Evolutionary conservation across 2,797 vertebrate species (phyloP), one percentile per base, ranked within the genome.

Genomic region (Pelobates cultripes): DNA sequence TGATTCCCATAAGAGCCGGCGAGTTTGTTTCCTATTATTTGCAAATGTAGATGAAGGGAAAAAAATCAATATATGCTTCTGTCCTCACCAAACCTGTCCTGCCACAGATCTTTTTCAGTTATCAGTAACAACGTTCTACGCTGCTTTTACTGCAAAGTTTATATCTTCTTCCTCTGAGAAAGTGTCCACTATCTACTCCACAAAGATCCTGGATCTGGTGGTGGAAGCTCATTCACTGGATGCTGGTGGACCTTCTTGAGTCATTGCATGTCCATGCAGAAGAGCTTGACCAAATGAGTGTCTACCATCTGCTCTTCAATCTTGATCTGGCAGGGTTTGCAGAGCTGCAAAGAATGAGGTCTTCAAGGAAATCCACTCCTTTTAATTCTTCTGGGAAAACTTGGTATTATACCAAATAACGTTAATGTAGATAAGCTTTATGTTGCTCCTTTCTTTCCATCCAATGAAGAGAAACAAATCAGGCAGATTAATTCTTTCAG

Each of bases 1-100:
- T 98, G 88, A 98, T 96, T 95, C 98, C 98, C 98, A 99, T 99
- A 95, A 91, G 96, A 94, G 94, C 94, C 91, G 78, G 88, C 85
- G 8, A 69, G 61, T 55, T 68, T 64, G 61, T 81, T 93, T 78
- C 73, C 45, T 69, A 43, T 74, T 83, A 78, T 86, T 83, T 85
- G 71, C 86, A 86, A 86, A 85, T 74, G 64, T 80, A 4, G 43
- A 73, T 74, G 87, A 77, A 86, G 10, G 47, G 47, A 51, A 77
- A 61, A 78, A 85, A 70, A 78, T 42, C 69, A 77, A 77, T 60
- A 17, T 12, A 41, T 68, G 0, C 44, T 60, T 57, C 55, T 51
- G 4, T 71, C 47, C 63, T 74, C 70, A 7, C 12, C 68, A 43
- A 42, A 28, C 43, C 6, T 10, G 10, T 70, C 51, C 43, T 5